Evolutionary conservation across 2,888 invertebrate genomes (phyloP), one percentile per base, ranked within the genome.

Genomic region (Pollenia griseotomentosa): DNA sequence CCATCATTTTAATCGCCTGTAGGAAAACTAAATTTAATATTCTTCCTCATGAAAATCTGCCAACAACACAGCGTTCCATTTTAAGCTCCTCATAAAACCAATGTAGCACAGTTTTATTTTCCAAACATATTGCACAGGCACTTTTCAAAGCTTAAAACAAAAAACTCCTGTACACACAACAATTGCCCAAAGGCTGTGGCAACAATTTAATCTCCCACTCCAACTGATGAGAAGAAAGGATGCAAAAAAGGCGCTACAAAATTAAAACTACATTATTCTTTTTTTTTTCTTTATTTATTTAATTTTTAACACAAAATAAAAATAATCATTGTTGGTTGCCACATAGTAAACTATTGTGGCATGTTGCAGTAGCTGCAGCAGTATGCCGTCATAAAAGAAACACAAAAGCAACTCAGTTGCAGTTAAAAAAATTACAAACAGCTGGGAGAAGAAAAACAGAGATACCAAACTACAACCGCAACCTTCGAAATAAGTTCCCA

Each of bases 281-380:
- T 33, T 12, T 33, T 55, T 51, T 48, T 40, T 48, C 6, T 59
- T 16, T 46, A 44, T 44, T n/a, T 46, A 40, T 68, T 53, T 10
- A 10, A 7, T 46, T 80, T 73, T 70, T 83, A 77, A 77, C 63
- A 70, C 70, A 83, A 77, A 83, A 83, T 70, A 71, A 83, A 77
- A 77, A 55, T 55, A 73, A 65, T 80, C 57, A 71, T 81, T 75
- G 40, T 59, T 85, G 77, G 59, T 55, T 81, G 71, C 85, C 85
- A 71, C 70, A 77, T 81, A 77, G 81, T 85, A 66, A 81, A 77
- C 81, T 85, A 66, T 85, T 85, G 85, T 53, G 81, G 85, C 73
- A 73, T 75, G 70, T 71, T 80, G 80, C 75, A 44, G 14, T 16
- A 65, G 44, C 23, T 23, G 2, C 23, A 23, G 23, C 23, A 23